phyloP scores from a whole-genome alignment of 2,797 vertebrate species.

The Chaetodon trifasciatus region DNA sequence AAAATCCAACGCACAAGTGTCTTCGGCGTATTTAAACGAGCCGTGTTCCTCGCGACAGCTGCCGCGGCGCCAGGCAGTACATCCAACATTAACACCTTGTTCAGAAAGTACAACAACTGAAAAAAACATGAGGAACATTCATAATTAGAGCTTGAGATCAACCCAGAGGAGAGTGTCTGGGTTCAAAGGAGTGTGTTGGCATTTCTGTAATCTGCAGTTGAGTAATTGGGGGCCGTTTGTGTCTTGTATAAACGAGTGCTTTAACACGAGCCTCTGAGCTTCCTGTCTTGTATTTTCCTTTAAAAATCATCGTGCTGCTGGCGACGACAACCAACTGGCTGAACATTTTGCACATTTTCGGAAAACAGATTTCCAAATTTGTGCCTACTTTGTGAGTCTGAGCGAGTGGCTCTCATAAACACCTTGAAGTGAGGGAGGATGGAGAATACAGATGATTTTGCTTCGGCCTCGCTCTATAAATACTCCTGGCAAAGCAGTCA shows the following conservation, averaged over 20 bases:
- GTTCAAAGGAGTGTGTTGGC: conserved; percentile 31
- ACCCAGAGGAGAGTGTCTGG: conserved; percentile 28
- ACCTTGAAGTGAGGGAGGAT: conserved; percentile 24
- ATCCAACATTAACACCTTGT: conserved; percentile 61
- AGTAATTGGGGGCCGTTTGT: conserved; percentile 46
- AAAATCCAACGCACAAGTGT: no score
- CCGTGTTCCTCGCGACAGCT: conserved; percentile 34
- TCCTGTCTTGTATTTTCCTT: conserved; percentile 23
- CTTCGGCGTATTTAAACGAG: conserved; percentile 22
- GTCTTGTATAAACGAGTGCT: conserved; percentile 37
- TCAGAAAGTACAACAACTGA: conserved; percentile 59
- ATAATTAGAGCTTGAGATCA: conserved; percentile 47
- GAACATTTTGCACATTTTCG: conserved; percentile 29
- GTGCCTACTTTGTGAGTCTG: conserved; percentile 34
- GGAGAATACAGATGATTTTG: conserved; percentile 32
- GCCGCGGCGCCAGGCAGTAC: conserved; percentile 46
- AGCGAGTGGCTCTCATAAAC: conserved; percentile 32
- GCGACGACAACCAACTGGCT: conserved; percentile 24
- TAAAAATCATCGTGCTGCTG: conserved; percentile 45
- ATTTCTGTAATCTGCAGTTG: conserved; percentile 43
- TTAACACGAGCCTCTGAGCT: conserved; percentile 20
- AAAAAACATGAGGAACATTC: conserved; percentile 74
- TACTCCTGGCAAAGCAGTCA: conserved; percentile 41
- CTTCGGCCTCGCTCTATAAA: conserved; percentile 51
- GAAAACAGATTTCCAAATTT: conserved; percentile 32